A percentile compares a stretch with the other conserved stretches of the same genome.
These are phyloP conservation scores for Caracal caracal DNA, from an alignment of 2,113 vertebrate species.

Conservation along the genomic window DNA sequence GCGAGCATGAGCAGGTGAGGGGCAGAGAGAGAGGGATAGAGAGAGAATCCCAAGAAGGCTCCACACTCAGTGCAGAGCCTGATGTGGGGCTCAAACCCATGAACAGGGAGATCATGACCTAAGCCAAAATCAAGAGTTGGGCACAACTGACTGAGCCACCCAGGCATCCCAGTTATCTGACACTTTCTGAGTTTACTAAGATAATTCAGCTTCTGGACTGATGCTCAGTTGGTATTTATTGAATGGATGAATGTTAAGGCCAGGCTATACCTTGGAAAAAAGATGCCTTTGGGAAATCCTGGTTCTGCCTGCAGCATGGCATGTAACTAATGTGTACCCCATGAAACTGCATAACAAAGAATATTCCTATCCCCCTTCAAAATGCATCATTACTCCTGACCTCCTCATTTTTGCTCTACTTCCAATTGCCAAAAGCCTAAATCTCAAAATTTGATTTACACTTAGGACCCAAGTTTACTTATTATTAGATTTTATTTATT, in stretches of 20 bases:
- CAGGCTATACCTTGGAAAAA: neutral
- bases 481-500: neutral
- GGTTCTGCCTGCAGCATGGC: neutral
- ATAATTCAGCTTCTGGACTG: neutral
- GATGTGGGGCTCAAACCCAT: no score
- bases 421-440: neutral
- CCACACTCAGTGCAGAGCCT: no score
- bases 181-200: neutral
- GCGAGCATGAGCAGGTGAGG: no score
- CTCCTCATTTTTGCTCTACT: neutral
- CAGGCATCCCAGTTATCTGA: neutral
- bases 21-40: no score
- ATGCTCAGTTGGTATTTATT: neutral
- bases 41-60: no score
- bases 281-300: neutral
- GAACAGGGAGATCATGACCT: no score
- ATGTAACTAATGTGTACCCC: neutral
- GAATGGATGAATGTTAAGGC: neutral
- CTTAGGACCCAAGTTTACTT: neutral
- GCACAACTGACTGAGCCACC: no score
- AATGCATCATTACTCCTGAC: neutral
- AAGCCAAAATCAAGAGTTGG: no score
- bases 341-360: neutral
- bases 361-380: neutral
- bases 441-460: neutral